Evolutionary conservation across 2,113 vertebrate genomes (phyloP).

Genomic region (Erinaceus europaeus): DNA sequence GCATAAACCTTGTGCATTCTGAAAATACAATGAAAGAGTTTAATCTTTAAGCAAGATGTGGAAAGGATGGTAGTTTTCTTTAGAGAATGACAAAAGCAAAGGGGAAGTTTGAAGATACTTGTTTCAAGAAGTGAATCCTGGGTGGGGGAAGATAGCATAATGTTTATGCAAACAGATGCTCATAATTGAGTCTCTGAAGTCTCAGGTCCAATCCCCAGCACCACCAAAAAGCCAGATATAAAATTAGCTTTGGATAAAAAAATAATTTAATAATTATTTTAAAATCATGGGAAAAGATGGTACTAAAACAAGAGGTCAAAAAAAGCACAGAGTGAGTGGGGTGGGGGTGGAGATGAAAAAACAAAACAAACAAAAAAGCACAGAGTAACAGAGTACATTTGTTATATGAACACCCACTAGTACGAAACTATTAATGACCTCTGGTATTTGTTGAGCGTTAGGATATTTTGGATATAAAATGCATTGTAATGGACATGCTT

Average conservation of each 20-base stretch:
- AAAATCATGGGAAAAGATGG: neutral
- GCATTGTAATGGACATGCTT: neutral
- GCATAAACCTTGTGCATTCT: neutral
- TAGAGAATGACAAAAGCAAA: neutral
- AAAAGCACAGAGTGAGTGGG: too few species aligned
- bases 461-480: neutral
- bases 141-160: too few species aligned
- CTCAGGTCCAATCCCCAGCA: too few species aligned
- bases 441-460: neutral
- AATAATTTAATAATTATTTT: too few species aligned
- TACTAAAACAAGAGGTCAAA: neutral
- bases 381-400: neutral
- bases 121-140: neutral
- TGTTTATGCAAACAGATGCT: too few species aligned
- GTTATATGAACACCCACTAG: neutral
- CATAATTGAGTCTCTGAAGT: too few species aligned
- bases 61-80: neutral
- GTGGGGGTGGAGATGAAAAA: too few species aligned
- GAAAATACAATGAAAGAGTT: neutral
- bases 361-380: neutral
- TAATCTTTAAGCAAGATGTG: neutral
- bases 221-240: neutral
- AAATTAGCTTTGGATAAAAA: neutral
- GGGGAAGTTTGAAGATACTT: neutral
- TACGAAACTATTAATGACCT: neutral